A percentile compares a stretch with the other conserved stretches of the same genome.
Conservation (phyloP, 2,113 vertebrate species). For the Chloroceryle aenea region DNA sequence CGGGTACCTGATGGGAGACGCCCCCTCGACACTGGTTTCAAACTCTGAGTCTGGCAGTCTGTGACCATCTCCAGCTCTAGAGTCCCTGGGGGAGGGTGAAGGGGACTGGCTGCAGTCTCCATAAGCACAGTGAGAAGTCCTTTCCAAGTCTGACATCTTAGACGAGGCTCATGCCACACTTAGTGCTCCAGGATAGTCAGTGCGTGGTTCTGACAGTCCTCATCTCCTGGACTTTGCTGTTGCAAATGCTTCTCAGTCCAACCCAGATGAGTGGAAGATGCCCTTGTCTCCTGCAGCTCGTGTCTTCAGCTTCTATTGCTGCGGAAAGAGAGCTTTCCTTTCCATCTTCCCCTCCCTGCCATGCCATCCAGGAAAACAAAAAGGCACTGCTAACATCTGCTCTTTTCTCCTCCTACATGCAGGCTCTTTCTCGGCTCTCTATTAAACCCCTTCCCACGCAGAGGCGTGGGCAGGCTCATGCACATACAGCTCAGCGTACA, state of each 20-base stretch:
- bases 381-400: slow-evolving; percentile 53
- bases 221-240: accelerated
- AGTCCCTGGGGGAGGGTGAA: background rate
- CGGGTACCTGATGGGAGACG: background rate
- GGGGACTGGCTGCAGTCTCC: background rate
- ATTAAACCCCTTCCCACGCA: slow-evolving; percentile 57
- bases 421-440: slow-evolving; percentile 39
- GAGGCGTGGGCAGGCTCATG: slow-evolving; percentile 26
- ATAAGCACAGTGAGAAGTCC: background rate
- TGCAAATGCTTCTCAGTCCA: background rate
- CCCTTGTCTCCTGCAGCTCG: accelerated
- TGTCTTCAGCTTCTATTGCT: background rate
- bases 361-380: slow-evolving; percentile 49
- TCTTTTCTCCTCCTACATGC: slow-evolving; percentile 29
- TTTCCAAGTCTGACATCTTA: background rate
- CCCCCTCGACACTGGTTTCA: background rate
- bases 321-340: background rate
- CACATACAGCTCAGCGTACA: background rate
- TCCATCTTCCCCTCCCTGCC: background rate
- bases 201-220: background rate
- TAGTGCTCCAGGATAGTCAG: background rate
- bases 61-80: background rate
- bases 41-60: background rate
- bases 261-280: background rate
- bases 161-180: accelerated